A percentile compares a stretch with the other conserved stretches of the same genome.
phyloP scores from a whole-genome alignment of 2,797 vertebrate genomes.

The Pangasius mekongensis region DNA sequence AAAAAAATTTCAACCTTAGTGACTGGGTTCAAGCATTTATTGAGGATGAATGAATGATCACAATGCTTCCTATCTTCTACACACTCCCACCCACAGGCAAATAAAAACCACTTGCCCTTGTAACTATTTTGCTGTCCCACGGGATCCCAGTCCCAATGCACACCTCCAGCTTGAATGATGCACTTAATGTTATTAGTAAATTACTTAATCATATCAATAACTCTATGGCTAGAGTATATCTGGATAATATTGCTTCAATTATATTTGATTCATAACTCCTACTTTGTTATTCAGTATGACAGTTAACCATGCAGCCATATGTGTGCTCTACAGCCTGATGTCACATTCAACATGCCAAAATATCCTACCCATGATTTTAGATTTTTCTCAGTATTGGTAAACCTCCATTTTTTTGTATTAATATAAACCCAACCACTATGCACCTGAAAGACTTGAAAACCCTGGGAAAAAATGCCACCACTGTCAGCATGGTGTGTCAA shows the following conservation, averaged over 20 bases:
- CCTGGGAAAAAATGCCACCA: not conserved
- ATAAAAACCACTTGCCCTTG: not conserved
- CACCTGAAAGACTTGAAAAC: not conserved
- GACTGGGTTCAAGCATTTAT: not conserved
- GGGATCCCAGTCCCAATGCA: not conserved
- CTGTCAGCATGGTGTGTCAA: not conserved
- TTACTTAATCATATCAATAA: not conserved
- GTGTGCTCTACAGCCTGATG: not conserved
- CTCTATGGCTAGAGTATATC: not conserved
- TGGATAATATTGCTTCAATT: not conserved
- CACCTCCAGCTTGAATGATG: not conserved
- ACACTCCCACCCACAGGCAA: not conserved
- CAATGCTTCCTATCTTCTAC: not conserved
- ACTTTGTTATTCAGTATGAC: not conserved
- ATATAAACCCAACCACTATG: not conserved
- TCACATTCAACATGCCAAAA: not conserved
- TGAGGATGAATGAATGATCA: not conserved
- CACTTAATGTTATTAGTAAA: not conserved
- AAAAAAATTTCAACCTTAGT: not conserved
- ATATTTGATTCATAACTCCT: not conserved
- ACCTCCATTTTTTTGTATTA: too few relatives aligned
- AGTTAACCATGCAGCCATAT: not conserved
- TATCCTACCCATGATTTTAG: not conserved
- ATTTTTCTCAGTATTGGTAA: not conserved
- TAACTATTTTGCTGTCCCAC: not conserved